phyloP scores from a whole-genome alignment of 2,113 vertebrate species.

The Nansenia antarctica region DNA sequence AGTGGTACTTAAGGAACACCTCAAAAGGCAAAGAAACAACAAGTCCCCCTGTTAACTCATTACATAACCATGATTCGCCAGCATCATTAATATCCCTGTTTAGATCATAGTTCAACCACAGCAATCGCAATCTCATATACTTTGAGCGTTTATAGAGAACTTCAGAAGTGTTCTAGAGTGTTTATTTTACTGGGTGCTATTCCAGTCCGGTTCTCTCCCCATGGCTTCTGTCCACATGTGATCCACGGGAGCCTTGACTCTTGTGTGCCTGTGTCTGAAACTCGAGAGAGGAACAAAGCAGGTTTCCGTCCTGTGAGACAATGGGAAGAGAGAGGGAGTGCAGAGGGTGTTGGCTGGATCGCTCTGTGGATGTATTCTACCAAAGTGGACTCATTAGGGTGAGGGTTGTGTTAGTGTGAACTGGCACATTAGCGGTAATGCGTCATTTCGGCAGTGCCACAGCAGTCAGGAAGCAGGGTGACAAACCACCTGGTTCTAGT shows the following conservation, averaged over 20 bases:
- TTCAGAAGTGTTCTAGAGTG: not conserved
- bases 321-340: slow-evolving; percentile 2
- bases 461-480: slow-evolving; percentile 26
- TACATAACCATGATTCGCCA: slow-evolving; percentile 17
- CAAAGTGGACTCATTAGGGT: not conserved
- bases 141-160: slow-evolving; percentile 16
- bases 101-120: not conserved
- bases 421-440: not conserved
- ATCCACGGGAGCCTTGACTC: not conserved
- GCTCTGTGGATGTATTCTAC: not conserved
- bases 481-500: slow-evolving; percentile 23
- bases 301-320: slow-evolving; percentile 4
- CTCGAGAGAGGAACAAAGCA: not conserved
- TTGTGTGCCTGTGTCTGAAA: not conserved
- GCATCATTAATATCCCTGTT: slow-evolving; percentile 16
- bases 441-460: slow-evolving; percentile 11
- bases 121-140: not conserved
- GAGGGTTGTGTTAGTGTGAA: not conserved
- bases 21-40: slow-evolving; percentile 20
- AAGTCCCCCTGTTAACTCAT: not conserved
- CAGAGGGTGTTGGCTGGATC: not conserved
- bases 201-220: slow-evolving; percentile 1
- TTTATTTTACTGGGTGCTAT: slow-evolving; percentile 19
- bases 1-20: not conserved
- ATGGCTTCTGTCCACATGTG: not conserved